These are phyloP conservation scores for Euborellia annulipes DNA, from an alignment of 1,140 invertebrate species.

Conservation along the genomic window DNA sequence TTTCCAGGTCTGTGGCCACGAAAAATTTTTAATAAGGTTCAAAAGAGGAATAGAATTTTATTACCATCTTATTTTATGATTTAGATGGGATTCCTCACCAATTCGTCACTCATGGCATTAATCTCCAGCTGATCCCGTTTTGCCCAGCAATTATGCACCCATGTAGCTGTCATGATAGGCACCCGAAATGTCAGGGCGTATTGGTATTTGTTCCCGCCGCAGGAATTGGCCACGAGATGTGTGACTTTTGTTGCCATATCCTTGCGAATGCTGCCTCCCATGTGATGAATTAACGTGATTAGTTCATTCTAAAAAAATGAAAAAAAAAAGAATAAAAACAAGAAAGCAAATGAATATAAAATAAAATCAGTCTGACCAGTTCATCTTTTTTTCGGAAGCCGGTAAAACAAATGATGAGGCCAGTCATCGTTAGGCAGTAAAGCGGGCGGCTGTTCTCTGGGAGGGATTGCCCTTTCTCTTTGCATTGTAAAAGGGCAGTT, in stretches of 20 bases:
- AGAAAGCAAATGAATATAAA: not conserved
- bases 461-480: constrained; percentile 46
- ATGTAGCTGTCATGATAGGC: constrained; percentile 72
- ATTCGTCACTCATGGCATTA: constrained; percentile 44
- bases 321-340: constrained; percentile 11
- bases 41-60: constrained; percentile 12
- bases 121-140: constrained; percentile 48
- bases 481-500: constrained; percentile 56
- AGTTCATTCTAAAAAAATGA: constrained; percentile 49
- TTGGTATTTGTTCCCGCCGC: constrained; percentile 73
- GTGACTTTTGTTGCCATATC: constrained; percentile 77
- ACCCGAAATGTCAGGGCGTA: constrained; percentile 73
- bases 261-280: constrained; percentile 85
- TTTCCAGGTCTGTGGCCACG: no score
- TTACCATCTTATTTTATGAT: no score
- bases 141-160: constrained; percentile 78
- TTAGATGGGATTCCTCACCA: no score
- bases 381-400: constrained; percentile 77
- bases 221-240: constrained; percentile 77
- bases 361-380: constrained; percentile 42
- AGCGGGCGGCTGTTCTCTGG: constrained; percentile 58
- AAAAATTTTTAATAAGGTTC: no score
- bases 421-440: constrained; percentile 72
- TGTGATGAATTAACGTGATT: constrained; percentile 74
- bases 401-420: constrained; percentile 74